Conservation (phyloP, 2,113 vertebrate genomes). For the Cardinalis cardinalis region DNA sequence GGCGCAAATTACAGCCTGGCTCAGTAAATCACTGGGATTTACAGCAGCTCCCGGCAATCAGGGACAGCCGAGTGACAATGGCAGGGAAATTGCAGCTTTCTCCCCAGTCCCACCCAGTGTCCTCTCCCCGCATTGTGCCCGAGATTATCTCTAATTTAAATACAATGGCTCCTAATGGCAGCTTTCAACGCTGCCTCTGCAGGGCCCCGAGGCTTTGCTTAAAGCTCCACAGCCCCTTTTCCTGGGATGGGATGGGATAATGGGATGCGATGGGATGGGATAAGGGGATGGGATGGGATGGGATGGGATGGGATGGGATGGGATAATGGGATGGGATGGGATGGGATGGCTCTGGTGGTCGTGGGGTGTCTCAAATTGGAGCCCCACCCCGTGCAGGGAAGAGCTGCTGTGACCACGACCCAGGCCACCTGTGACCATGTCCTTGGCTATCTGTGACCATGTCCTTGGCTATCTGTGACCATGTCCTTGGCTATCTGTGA, state of each 20-base stretch:
- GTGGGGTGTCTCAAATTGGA: neutral
- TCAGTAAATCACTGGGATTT: constrained; percentile 67
- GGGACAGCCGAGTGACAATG: constrained; percentile 56
- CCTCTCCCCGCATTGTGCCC: constrained; percentile 57
- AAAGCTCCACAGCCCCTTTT: neutral
- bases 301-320: neutral
- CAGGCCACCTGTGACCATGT: no score
- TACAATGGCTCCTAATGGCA: constrained; percentile 68
- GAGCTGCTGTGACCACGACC: neutral
- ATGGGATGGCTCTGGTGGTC: neutral
- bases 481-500: neutral
- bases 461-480: no score
- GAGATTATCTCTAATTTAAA: constrained; percentile 76
- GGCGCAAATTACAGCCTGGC: constrained; percentile 70
- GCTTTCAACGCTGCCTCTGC: constrained; percentile 54
- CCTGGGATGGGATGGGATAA: neutral
- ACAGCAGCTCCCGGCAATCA: constrained; percentile 38
- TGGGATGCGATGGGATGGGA: neutral
- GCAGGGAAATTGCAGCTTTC: constrained; percentile 71
- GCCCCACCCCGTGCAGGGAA: fast-evolving
- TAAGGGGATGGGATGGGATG: no score
- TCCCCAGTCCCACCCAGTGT: constrained; percentile 56
- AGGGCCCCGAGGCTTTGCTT: constrained; percentile 1
- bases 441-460: no score
- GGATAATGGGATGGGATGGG: no score